Evolutionary conservation across 92 coral and sea anemone genomes (phyloP), one percentile per base, ranked within the genome.

Genomic region (Parazoanthus darwini): DNA sequence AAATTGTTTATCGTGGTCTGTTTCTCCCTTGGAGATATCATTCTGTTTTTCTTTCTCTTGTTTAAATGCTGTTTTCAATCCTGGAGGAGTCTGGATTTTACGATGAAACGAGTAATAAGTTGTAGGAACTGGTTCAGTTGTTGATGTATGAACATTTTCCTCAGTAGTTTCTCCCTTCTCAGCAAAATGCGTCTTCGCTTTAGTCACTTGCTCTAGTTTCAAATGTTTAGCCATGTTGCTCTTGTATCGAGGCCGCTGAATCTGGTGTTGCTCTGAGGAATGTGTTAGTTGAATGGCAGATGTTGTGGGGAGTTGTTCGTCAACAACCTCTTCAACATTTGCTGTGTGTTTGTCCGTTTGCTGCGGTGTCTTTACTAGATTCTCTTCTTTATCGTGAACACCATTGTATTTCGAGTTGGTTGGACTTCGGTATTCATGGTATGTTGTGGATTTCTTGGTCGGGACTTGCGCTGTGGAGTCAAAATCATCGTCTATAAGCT

Each of bases 21-120:
- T 63, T 63, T 20, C 26, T 23, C 25, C 7, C n/a, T 20, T 22
- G 26, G 4, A 23, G 22, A 63, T 63, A 22, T 2, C 6, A 7
- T 63, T 1, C 6, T 63, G 70, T 63, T 20, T 63, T 36, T 23
- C 79, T 75, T 38, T 76, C 88, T 42, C 20, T 25, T 20, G 50
- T 63, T 36, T 2, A 67, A 9, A 6, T 16, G 10, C 42, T 65
- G 26, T 14, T n/a, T 74, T 90, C 42, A 73, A 63, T 2, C 88
- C 81, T 33, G 65, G 79, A 22, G 90, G 88, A 39, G 90, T 77
- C 23, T 25, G 42, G 58, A 75, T 91, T 81, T 91, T 33, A 43
- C 87, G 86, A 37, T 82, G 88, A 84, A 82, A 80, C 5, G 72
- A 84, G n/a, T 33, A 26, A 39, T 73, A 73, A 48, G 77, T 42